Base-by-base conservation (phyloP, 2,113 vertebrate species). In the Gadus chalcogrammus region DNA sequence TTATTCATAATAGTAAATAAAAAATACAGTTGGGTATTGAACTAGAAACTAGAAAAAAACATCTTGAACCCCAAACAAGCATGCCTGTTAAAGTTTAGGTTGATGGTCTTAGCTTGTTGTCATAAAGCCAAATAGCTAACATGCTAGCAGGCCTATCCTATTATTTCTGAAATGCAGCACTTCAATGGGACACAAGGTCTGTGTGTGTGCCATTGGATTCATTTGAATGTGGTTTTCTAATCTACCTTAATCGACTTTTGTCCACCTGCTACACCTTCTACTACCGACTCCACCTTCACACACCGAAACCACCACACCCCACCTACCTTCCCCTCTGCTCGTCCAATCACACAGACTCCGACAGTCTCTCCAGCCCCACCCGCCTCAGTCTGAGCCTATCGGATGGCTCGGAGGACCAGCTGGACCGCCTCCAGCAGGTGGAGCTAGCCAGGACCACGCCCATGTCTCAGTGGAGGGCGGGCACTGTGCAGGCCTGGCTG, bases 391-490 rank as follows among this genome's bases (percentile, higher is more conserved):
- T 92, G 74, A 92, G 91, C 84, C 86, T 93, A 61, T 93, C 93
- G 0, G 93, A 95, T 18, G 91, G 92, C 0, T 84, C 86, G 0
- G 94, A 95, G 85, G 94, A 94, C 67, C 94, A 94, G 85, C 79
- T 90, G 80, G 94, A 95, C 82, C 91, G 92, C 69, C 90, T 94
- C 61, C 94, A 95, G 86, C 93, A 94, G 72, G 94, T 94, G 88
- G 94, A 94, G 87, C 88, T 94, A 64, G 93, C 93, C 64, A 85
- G 93, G 79, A 84, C 76, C 22, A 93, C 90, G 0, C 92, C 92
- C 79, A 95, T 95, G 94, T 94, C 93, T 24, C 92, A 87, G 71
- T 95, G 94, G 94, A 92, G 93, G 85, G 93, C 94, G 0, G 92
- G 93, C 62, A 91, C 94, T 0, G 93, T 95, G 68, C 94, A 94